A percentile compares a stretch with the other conserved stretches of the same genome.
Evolutionary conservation across 2,888 invertebrate genomes (phyloP).

Genomic region (Eupithecia subfuscata): DNA sequence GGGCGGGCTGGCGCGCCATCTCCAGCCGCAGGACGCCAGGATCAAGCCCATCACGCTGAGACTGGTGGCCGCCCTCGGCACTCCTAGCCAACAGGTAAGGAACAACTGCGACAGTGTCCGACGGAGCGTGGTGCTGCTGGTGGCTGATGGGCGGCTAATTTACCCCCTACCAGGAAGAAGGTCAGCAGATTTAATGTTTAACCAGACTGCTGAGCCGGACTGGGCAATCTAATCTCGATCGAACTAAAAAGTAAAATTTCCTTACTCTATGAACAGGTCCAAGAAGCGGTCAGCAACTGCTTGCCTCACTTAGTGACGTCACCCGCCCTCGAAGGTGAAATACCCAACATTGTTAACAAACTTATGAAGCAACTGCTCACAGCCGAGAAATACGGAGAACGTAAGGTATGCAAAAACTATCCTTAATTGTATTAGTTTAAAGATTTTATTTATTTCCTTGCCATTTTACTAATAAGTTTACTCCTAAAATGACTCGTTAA

Average conservation of each 20-base stretch:
- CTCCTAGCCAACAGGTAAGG: constrained; percentile 95
- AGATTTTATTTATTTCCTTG: neutral
- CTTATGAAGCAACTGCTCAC: constrained; percentile 94
- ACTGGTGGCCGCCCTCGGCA: constrained; percentile 95
- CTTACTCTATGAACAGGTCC: constrained; percentile 85
- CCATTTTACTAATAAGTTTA: neutral
- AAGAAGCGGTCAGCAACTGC: constrained; percentile 98
- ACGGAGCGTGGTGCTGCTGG: neutral
- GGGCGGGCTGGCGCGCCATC: constrained; percentile 98
- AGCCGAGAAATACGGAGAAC: constrained; percentile 95
- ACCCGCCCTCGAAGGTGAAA: constrained; percentile 95
- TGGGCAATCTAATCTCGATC: neutral
- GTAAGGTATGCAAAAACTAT: constrained; percentile 70
- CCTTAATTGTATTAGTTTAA: neutral
- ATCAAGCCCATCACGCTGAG: constrained; percentile 97
- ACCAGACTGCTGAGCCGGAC: neutral
- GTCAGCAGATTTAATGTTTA: neutral
- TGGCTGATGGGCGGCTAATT: neutral
- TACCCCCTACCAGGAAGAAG: neutral
- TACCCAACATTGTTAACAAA: constrained; percentile 93
- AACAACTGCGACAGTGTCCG: neutral
- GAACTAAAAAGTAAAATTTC: neutral
- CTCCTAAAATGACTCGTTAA: neutral
- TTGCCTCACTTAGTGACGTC: constrained; percentile 93
- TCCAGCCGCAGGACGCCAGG: constrained; percentile 94